Conservation (phyloP, 2,113 vertebrate species). For the Turdus rufiventris region DNA sequence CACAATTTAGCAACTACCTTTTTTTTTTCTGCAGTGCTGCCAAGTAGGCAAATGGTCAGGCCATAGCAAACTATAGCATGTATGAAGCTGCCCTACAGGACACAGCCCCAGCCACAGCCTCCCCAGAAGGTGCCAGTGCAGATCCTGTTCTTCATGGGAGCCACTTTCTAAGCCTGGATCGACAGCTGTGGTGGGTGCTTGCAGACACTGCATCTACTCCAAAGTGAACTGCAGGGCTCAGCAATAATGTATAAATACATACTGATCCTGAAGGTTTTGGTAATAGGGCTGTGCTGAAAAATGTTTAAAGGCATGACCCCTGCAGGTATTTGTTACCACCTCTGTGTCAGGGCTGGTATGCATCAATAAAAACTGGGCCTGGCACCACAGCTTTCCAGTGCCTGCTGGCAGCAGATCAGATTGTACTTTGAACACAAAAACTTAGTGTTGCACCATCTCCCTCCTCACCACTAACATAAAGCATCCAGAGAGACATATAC, state of each 20-base stretch:
- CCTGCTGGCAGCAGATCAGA: neutral
- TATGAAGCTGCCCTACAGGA: neutral
- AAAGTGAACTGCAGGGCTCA: neutral
- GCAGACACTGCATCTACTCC: neutral
- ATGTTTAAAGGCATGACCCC: neutral
- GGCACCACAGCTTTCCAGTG: neutral
- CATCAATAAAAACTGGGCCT: neutral
- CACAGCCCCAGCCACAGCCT: neutral
- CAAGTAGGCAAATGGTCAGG: neutral
- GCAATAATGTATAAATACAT: neutral
- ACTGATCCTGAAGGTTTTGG: neutral
- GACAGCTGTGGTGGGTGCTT: accelerated
- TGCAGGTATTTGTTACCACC: neutral
- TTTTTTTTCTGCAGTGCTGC: neutral
- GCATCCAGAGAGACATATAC: neutral
- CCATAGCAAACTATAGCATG: accelerated
- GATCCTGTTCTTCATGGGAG: neutral
- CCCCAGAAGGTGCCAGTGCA: neutral
- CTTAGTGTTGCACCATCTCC: neutral
- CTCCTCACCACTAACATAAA: neutral
- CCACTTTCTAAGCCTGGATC: neutral
- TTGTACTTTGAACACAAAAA: neutral
- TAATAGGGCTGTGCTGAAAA: neutral
- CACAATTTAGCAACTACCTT: accelerated
- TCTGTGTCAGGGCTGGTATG: neutral